Conservation (phyloP, 2,797 vertebrate species). For the Coregonus sp. region DNA sequence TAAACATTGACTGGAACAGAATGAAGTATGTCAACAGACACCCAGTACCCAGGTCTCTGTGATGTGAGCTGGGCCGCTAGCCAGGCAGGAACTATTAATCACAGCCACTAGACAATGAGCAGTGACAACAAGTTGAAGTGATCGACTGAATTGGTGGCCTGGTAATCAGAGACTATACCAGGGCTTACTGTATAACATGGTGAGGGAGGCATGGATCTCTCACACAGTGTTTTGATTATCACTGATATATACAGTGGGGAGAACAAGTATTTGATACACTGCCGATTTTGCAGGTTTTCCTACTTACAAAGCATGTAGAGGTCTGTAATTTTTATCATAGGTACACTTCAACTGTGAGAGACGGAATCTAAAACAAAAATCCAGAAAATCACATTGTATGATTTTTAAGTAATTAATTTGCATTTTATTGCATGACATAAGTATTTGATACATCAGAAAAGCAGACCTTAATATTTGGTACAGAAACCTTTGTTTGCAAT, state of each 20-base stretch:
- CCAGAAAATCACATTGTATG: too few relatives aligned
- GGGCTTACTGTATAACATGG: background rate
- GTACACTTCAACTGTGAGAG: too few relatives aligned
- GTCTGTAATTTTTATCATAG: too few relatives aligned
- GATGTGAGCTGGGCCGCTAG: constrained; percentile 58
- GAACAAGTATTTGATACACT: too few relatives aligned
- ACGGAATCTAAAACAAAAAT: too few relatives aligned
- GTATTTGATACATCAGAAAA: too few relatives aligned
- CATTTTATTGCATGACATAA: too few relatives aligned
- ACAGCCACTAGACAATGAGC: constrained; percentile 47
- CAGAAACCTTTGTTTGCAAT: too few relatives aligned
- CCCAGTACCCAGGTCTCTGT: constrained; percentile 71
- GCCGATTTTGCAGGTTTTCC: too few relatives aligned
- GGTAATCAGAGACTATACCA: background rate
- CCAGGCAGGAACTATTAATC: constrained; percentile 72
- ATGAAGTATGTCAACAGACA: constrained; percentile 80
- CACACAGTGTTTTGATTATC: background rate
- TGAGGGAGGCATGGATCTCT: background rate
- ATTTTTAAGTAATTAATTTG: too few relatives aligned
- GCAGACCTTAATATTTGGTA: too few relatives aligned
- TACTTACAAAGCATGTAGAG: too few relatives aligned
- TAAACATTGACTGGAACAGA: constrained; percentile 79
- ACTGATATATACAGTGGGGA: background rate
- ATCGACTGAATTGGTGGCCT: background rate
- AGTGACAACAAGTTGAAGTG: constrained; percentile 1